These are phyloP conservation scores for Ceratosolen solmsi DNA, from an alignment of 1,140 invertebrate species.

Conservation along the genomic window DNA sequence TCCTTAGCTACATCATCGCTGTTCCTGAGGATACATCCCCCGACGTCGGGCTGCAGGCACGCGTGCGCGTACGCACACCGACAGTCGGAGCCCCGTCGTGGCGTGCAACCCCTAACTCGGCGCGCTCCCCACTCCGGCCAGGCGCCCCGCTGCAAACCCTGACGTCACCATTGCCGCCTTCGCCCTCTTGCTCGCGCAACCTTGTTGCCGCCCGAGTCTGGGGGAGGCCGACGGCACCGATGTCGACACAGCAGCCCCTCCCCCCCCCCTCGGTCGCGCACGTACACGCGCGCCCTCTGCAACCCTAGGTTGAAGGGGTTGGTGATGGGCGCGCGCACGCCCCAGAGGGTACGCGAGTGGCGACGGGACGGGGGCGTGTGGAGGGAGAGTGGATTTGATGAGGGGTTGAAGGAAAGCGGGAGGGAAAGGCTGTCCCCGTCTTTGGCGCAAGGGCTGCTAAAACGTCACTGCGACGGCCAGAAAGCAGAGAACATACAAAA, in stretches of 20 bases:
- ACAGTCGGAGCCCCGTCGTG: neutral
- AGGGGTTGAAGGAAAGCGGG: no score
- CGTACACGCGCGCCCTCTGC: neutral
- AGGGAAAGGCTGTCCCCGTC: neutral
- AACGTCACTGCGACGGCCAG: neutral
- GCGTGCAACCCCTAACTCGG: neutral
- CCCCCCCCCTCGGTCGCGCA: neutral
- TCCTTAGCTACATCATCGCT: neutral
- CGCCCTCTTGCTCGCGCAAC: neutral
- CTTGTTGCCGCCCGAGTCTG: neutral
- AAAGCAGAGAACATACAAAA: neutral
- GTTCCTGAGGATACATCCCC: neutral
- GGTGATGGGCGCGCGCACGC: neutral
- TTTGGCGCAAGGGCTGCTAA: neutral
- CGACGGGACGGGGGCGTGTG: no score
- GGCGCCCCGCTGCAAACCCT: neutral
- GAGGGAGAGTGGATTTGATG: no score
- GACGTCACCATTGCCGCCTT: neutral
- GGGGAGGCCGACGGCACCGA: neutral
- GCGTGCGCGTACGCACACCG: conserved; percentile 2
- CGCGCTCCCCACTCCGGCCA: neutral
- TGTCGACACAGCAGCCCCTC: neutral
- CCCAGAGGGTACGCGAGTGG: neutral
- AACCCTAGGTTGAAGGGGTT: neutral
- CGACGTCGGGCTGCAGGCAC: neutral